Evolutionary conservation across 2,888 invertebrate species (phyloP), one percentile per base, ranked within the genome.

Genomic region (Melieria crassipennis): DNA sequence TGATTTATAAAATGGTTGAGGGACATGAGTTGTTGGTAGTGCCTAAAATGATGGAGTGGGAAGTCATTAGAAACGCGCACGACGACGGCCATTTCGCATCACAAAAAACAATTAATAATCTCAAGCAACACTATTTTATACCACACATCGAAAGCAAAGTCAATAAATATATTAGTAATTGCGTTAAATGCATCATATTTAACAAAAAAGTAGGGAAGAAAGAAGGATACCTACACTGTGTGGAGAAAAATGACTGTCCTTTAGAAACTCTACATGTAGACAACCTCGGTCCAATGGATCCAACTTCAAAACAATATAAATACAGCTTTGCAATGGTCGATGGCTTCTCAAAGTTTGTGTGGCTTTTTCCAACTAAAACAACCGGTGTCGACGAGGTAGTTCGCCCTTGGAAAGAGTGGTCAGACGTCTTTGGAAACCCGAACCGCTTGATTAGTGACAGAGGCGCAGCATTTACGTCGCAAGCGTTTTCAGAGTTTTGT

Each of bases 151-250:
- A 68, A 30, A 46, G 52, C 2, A 76, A 77, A 65, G 66, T 70
- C 4, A 2, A 13, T 6, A 55, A 2, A 13, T 6, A 55, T 6
- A 66, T 71, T 4, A 50, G 7, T 10, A 75, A 69, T 48, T 75
- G 75, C 52, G 62, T 74, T n/a, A 61, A 56, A n/a, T 76, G 76
- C 57, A 76, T n/a, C n/a, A n/a, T n/a, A n/a, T 75, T 50, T 45
- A 72, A 68, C 9, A 74, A 64, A 55, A 73, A 84, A 67, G 70
- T 69, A 6, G 83, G 84, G 0, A 84, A 81, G 65, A 75, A 82
- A 55, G 80, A 83, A 73, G 84, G 84, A n/a, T 77, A 75, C 7
- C 73, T 84, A 47, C 62, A 83, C 57, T 76, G 79, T 0, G 79
- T 85, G 0, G 76, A 79, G 9, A 84, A 85, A 60, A 82, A 75